These are phyloP conservation scores for Muntiacus muntjak DNA, from an alignment of 2,113 vertebrate genomes.

Conservation along the genomic window DNA sequence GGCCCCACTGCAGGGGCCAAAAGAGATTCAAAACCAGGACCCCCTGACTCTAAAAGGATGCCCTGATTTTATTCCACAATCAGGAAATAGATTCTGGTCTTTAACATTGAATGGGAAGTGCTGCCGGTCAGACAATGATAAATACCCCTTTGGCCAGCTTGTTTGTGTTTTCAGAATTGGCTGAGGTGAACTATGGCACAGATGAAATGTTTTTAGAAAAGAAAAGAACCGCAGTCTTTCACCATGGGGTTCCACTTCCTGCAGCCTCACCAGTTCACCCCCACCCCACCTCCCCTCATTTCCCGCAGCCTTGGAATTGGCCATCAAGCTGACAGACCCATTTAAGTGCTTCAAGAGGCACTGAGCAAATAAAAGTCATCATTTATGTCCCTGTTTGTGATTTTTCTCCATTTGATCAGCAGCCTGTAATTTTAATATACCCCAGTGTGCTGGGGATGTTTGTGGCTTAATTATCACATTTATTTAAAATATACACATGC, in stretches of 20 bases:
- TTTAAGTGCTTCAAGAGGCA: not conserved
- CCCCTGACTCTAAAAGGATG: not conserved
- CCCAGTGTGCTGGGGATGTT: slow-evolving; percentile 34
- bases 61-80: not conserved
- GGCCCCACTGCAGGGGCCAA: not conserved
- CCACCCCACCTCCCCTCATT: not conserved
- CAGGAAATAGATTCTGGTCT: not conserved
- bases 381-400: not conserved
- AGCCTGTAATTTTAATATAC: slow-evolving; percentile 50
- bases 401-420: slow-evolving; percentile 45
- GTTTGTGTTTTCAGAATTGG: slow-evolving; percentile 28
- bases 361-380: not conserved
- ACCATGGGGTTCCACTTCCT: not conserved
- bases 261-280: not conserved
- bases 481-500: slow-evolving; percentile 12
- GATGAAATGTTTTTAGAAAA: slow-evolving; percentile 15
- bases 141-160: not conserved
- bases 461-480: slow-evolving; percentile 52
- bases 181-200: not conserved
- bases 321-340: slow-evolving; percentile 20
- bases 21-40: not conserved
- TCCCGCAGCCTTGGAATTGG: slow-evolving; percentile 8
- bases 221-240: slow-evolving; percentile 14
- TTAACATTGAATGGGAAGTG: not conserved
- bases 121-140: not conserved